Evolutionary conservation across 2,797 vertebrate genomes (phyloP), one percentile per base, ranked within the genome.

Genomic region (Rhyacichthys aspro): DNA sequence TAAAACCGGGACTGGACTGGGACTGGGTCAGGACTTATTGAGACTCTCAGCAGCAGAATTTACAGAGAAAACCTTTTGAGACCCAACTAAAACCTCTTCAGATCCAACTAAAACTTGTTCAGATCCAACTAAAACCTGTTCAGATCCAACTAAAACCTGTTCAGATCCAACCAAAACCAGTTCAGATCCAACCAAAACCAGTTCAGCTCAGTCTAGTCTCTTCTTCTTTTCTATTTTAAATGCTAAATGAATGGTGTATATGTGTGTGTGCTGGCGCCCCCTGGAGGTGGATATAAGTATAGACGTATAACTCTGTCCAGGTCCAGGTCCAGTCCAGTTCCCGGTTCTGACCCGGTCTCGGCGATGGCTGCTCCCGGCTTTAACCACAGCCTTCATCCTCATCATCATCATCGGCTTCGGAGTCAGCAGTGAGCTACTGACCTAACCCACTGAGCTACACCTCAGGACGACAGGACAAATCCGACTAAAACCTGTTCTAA

Each of bases 381-480:
- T 87, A 18, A 71, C 67, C 0, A 55, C 53, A 0, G 15, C 48
- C 0, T 0, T 80, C 5, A 8, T 85, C 45, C 55, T 88, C 49
- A 3, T 74, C 2, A 55, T 89, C 59, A 56, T 85, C 55, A 79
- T 89, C 0, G 64, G 52, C 0, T 32, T 89, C 11, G 86, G 74
- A 69, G 72, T 59, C 11, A 84, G 33, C 70, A 86, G 85, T 87
- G 69, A 81, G 84, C 16, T 5, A 11, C 10, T 15, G 23, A 28
- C 23, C 23, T 28, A n/a, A 6, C 32, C 33, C 41, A 18, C 59
- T 12, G 49, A 39, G 55, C 33, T 49, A 52, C 48, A 58, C 52
- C 41, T 23, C 54, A 36, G 49, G n/a, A 55, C 56, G 17, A 56
- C 18, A 55, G 32, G 53, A n/a, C n/a, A n/a, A n/a, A n/a, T n/a